Percentiles rank a stretch among this genome's conserved stretches.
These are phyloP conservation scores for Bergia puertoricense DNA, from an alignment of 92 coral and sea anemone genomes.

Conservation along the genomic window DNA sequence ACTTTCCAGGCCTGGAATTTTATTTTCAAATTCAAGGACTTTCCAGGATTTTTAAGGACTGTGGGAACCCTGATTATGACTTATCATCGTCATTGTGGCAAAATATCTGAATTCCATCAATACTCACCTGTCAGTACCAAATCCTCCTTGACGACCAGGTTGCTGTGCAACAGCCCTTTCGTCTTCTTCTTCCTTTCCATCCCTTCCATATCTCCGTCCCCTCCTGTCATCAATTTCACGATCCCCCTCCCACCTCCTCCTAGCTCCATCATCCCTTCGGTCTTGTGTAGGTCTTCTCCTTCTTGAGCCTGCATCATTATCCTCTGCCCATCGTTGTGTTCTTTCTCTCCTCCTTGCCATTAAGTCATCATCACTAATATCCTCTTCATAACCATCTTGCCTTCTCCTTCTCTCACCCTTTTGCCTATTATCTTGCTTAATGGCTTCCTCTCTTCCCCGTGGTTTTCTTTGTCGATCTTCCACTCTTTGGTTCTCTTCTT, in stretches of 20 bases:
- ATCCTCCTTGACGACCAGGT: background rate
- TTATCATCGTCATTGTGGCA: background rate
- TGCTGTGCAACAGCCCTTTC: constrained; percentile 8
- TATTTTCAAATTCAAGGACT: too few species aligned
- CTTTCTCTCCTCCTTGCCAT: constrained; percentile 49
- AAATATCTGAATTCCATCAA: background rate
- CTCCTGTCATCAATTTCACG: constrained; percentile 7
- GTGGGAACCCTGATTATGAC: too few species aligned
- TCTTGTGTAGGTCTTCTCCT: constrained; percentile 15
- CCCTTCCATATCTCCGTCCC: constrained; percentile 21
- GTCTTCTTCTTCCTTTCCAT: constrained; percentile 16
- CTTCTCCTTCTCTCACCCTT: constrained; percentile 21
- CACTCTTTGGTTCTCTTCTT: constrained; percentile 8
- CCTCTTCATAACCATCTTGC: constrained; percentile 22
- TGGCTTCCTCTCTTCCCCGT: background rate
- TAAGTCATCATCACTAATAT: constrained; percentile 22
- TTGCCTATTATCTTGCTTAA: background rate
- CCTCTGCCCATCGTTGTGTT: constrained; percentile 47
- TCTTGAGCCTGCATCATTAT: background rate
- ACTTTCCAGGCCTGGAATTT: too few species aligned
- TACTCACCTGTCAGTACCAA: constrained; percentile 6
- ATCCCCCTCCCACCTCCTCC: constrained; percentile 41
- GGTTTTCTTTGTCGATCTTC: background rate
- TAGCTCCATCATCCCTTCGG: constrained; percentile 23
- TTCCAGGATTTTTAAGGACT: too few species aligned